Evolutionary conservation across 1,140 invertebrate genomes (phyloP).

Genomic region (Galleria mellonella): DNA sequence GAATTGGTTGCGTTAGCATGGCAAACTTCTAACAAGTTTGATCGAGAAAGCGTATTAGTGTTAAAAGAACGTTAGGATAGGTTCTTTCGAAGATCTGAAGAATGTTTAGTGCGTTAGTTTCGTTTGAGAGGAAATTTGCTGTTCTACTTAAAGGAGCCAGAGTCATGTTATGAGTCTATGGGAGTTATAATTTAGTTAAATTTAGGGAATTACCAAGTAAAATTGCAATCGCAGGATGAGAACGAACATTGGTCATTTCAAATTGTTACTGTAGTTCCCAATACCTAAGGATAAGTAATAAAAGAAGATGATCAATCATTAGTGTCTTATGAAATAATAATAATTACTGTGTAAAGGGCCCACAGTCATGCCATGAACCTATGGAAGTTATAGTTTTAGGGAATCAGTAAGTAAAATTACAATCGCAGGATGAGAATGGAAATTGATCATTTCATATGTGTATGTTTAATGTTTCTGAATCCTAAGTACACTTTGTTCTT

Average conservation of each 20-base stretch:
- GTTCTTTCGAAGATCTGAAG: slow-evolving; percentile 90
- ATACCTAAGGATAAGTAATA: too few species aligned
- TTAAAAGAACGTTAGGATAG: slow-evolving; percentile 94
- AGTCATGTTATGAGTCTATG: slow-evolving; percentile 90
- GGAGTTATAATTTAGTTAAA: slow-evolving; percentile 94
- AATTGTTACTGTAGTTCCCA: too few species aligned
- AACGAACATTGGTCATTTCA: slow-evolving; percentile 81
- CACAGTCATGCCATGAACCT: slow-evolving; percentile 91
- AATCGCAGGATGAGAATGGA: slow-evolving; percentile 71
- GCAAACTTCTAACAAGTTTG: slow-evolving; percentile 91
- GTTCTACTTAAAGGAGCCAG: slow-evolving; percentile 94
- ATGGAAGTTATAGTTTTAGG: slow-evolving; percentile 91
- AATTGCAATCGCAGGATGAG: slow-evolving; percentile 64
- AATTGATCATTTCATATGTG: slow-evolving; percentile 83
- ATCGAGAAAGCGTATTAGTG: slow-evolving; percentile 92
- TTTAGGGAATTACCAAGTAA: slow-evolving; percentile 86
- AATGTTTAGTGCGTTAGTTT: slow-evolving; percentile 91
- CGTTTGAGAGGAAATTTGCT: slow-evolving; percentile 93
- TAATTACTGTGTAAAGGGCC: too few species aligned
- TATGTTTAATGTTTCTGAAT: not conserved
- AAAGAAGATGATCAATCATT: too few species aligned
- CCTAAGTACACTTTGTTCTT: too few species aligned
- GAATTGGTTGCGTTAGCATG: slow-evolving; percentile 89
- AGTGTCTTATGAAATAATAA: too few species aligned
- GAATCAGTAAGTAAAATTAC: slow-evolving; percentile 80